These are phyloP conservation scores for Pseudanteris insignis DNA, from an alignment of 2,888 invertebrate species.

Conservation along the genomic window DNA sequence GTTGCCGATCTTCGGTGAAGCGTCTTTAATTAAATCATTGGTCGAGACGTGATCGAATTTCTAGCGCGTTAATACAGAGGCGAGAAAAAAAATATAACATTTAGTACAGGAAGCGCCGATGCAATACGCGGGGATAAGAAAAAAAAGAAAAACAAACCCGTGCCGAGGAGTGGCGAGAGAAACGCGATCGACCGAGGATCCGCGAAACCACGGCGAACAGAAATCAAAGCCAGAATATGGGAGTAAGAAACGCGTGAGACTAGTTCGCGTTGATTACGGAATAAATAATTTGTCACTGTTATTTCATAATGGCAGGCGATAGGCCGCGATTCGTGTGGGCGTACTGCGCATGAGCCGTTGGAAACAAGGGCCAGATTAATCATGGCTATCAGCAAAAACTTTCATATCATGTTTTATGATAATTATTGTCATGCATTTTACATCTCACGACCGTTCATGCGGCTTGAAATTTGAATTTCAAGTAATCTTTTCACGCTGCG, in stretches of 20 bases:
- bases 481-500: too few relatives aligned
- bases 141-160: slow-evolving; percentile 4
- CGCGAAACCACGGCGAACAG: too few relatives aligned
- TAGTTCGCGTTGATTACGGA: slow-evolving; percentile 24
- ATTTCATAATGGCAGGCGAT: slow-evolving; percentile 29
- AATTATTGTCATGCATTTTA: slow-evolving; percentile 26
- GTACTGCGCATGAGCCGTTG: slow-evolving; percentile 26
- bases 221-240: slow-evolving; percentile 4
- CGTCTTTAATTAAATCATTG: slow-evolving; percentile 29
- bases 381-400: slow-evolving; percentile 34
- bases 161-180: too few relatives aligned
- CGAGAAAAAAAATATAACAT: slow-evolving; percentile 1
- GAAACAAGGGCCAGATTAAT: slow-evolving; percentile 37
- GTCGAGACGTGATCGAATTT: slow-evolving; percentile 12
- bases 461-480: too few relatives aligned
- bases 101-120: neutral
- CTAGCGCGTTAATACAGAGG: slow-evolving; percentile 6
- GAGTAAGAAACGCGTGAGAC: slow-evolving; percentile 18
- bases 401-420: slow-evolving; percentile 34
- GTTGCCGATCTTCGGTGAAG: too few relatives aligned
- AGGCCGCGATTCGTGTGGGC: slow-evolving; percentile 21
- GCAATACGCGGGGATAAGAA: neutral
- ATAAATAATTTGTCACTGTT: slow-evolving; percentile 41
- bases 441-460: slow-evolving; percentile 3
- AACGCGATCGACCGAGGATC: too few relatives aligned